phyloP scores from a whole-genome alignment of 2,113 vertebrate genomes.

The Machaerirhynchus nigripectus region DNA sequence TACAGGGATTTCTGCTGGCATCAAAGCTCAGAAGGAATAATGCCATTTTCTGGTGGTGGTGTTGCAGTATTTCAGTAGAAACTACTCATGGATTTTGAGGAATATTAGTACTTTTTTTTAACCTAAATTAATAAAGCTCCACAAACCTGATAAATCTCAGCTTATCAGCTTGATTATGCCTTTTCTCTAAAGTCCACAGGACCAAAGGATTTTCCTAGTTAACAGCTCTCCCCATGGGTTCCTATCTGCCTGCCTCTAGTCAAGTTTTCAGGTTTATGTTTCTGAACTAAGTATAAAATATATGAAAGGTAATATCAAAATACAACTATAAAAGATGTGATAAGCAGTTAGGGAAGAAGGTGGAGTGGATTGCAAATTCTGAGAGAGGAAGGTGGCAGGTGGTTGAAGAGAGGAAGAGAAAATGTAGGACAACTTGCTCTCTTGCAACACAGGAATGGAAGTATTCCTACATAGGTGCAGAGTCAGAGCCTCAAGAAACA shows the following conservation, averaged over 20 bases:
- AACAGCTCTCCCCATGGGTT: rapidly evolving
- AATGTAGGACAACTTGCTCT: background rate
- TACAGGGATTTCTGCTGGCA: background rate
- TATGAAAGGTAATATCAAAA: background rate
- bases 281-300: background rate
- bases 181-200: background rate
- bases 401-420: background rate
- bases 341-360: background rate
- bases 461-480: rapidly evolving
- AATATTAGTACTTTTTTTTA: background rate
- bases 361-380: background rate
- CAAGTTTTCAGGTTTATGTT: background rate
- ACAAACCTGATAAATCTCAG: background rate
- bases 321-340: background rate
- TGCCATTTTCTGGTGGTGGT: background rate
- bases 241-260: background rate
- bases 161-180: background rate
- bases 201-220: background rate
- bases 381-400: background rate
- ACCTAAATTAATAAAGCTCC: background rate
- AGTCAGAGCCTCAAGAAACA: background rate
- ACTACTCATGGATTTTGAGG: background rate
- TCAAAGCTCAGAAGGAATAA: background rate
- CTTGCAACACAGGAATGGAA: background rate
- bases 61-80: background rate